Base-by-base conservation (phyloP, 2,797 vertebrate genomes). In the Enteromius argenteus region DNA sequence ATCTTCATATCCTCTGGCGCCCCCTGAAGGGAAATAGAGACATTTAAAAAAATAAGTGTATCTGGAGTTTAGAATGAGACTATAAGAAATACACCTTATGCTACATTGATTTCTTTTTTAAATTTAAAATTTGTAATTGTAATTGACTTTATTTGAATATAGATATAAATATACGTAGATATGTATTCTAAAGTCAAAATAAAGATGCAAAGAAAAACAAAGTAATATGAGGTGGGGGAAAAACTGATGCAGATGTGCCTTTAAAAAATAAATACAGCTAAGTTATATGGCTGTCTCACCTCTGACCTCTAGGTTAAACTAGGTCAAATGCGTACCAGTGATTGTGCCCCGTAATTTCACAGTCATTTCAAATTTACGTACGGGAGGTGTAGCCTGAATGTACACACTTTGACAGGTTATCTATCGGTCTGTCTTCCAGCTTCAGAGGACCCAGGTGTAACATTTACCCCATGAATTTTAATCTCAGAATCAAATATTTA, bases 401-500 rank as follows among this genome's bases (percentile, higher is more conserved):
- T 69, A 14, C 32, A 46, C 44, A 10, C 66, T 32, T 73, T 82
- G 53, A 79, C 32, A 62, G 79, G 81, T 53, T 4, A 69, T 62
- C 27, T 35, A 42, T 84, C 32, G 21, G 23, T 15, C 72, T 19
- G 60, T 79, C 32, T 51, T 60, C 58, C 37, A 15, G n/a, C 71
- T 85, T 75, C 13, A 51, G 37, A 78, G 56, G 84, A 72, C 85
- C 72, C 87, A 88, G 85, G 79, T 86, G 69, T 83, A 64, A 35
- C 62, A 82, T 51, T 60, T 51, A 68, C 46, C 17, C 58, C 32
- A 78, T 80, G 39, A 46, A 82, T 85, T 85, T 80, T 72, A 86
- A 86, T 85, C 75, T 75, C 32, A 42, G 13, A 46, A 71, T 86
- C 30, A 78, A 88, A 83, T 82, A 85, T 85, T 86, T 88, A 86